Base-by-base conservation (phyloP, 2,888 invertebrate genomes). In the Psococerastis gibbosa region DNA sequence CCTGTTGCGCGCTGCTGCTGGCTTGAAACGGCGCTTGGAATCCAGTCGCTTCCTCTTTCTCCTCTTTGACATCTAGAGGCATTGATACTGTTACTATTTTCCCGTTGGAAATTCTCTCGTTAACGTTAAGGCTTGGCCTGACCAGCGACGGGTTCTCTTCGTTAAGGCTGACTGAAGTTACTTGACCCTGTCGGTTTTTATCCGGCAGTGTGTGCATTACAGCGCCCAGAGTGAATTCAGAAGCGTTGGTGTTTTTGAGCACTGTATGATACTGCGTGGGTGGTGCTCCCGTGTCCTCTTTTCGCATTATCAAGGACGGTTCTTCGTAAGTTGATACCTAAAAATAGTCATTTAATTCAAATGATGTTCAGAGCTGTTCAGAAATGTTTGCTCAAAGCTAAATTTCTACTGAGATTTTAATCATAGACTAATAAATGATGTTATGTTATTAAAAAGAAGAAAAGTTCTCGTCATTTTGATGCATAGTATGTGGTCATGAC, bases 11-110 rank as follows among this genome's bases (percentile, higher is more conserved):
- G 45, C 69, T 75, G 1, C 71, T 63, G 51, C 75, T 77, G 0
- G 78, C 76, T 35, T 74, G 71, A 52, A 77, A 77, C 0, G 76
- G 76, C 1, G 76, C 75, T 66, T 75, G 71, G 50, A 77, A 76
- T 48, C 71, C 13, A 47, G 27, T 22, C 27, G 22, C 31, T 43
- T 48, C 46, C 15, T 42, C 45, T 22, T 41, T 41, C 27, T 16
- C 45, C 47, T 49, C 48, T 32, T 52, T 51, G 2, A 48, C 38
- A 20, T 38, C 38, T 3, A 38, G 20, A 18, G 38, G 38, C 38
- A 38, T 38, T 11, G 38, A 38, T 3, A 38, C 38, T 3, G 38
- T 38, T 20, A 38, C 22, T 17, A 38, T 38, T 38, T 38, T 38
- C 38, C 38, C 38, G 38, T 38, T 38, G 6, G 38, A 15, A 3